Percentiles rank a stretch among this genome's conserved stretches.
These are phyloP conservation scores for Belonocnema kinseyi DNA, from an alignment of 1,140 invertebrate species.

Conservation along the genomic window DNA sequence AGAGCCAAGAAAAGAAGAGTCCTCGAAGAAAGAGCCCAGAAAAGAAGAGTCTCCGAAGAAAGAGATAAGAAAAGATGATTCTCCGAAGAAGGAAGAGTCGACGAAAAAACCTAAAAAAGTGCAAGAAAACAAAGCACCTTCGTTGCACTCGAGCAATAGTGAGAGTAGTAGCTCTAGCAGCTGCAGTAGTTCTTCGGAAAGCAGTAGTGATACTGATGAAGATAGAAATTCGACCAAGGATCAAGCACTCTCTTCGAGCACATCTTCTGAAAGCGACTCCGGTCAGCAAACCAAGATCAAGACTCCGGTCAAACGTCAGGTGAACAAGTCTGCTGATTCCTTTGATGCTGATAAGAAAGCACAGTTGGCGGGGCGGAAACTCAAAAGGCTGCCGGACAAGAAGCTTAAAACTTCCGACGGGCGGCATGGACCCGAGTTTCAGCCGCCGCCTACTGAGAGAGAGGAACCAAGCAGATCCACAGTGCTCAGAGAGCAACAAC, in stretches of 20 bases:
- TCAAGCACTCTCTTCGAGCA: conserved; percentile 62
- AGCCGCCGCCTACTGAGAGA: conserved; percentile 84
- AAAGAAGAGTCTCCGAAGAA: conserved; percentile 66
- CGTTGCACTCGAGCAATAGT: conserved; percentile 59
- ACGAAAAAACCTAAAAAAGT: conserved; percentile 62
- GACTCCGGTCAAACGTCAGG: conserved; percentile 39
- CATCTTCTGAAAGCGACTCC: conserved; percentile 68
- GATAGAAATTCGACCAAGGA: conserved; percentile 62
- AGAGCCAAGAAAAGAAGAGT: conserved; percentile 65
- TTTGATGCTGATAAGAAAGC: conserved; percentile 34
- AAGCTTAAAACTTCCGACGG: conserved; percentile 91
- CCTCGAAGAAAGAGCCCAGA: conserved; percentile 54
- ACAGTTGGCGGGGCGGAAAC: conserved; percentile 74
- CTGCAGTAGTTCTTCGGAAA: conserved; percentile 68
- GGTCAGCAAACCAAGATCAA: conserved; percentile 48
- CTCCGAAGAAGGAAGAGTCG: conserved; percentile 59
- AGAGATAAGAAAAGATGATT: conserved; percentile 62
- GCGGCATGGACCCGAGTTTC: conserved; percentile 84
- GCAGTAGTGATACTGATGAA: conserved; percentile 71
- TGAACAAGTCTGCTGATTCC: conserved; percentile 41
- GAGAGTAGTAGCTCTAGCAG: conserved; percentile 64
- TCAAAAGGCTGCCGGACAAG: conserved; percentile 85
- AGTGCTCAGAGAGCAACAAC: conserved; percentile 70
- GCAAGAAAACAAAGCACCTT: conserved; percentile 51
- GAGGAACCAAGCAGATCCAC: conserved; percentile 77